Percentiles rank a stretch among this genome's conserved stretches.
Evolutionary conservation across 1,140 invertebrate species (phyloP).

Genomic region (Pissodes strobi): DNA sequence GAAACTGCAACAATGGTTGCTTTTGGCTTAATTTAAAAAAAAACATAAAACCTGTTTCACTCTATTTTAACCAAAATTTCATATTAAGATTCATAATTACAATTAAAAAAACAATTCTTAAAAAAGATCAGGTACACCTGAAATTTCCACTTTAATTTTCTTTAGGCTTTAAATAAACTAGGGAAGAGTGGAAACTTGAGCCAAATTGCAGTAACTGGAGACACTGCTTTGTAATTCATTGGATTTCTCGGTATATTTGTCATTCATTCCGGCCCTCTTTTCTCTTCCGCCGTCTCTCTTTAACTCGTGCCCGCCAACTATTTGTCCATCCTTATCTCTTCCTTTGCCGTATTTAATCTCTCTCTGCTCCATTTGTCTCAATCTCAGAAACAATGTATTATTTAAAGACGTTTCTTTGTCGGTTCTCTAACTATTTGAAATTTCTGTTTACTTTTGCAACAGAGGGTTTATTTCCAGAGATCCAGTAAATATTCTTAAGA

Average conservation of each 20-base stretch:
- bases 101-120: no score
- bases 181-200: constrained; percentile 45
- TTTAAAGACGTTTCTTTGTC: constrained; percentile 47
- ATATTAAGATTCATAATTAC: no score
- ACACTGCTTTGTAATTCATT: constrained; percentile 56
- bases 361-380: constrained; percentile 53
- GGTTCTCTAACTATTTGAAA: constrained; percentile 42
- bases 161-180: constrained; percentile 45
- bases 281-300: constrained; percentile 31
- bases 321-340: constrained; percentile 27
- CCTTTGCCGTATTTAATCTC: constrained; percentile 51
- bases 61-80: no score
- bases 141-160: constrained; percentile 51
- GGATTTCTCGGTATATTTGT: constrained; percentile 55
- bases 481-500: constrained; percentile 9
- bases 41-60: no score
- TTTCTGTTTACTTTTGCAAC: constrained; percentile 40
- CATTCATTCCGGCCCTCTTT: constrained; percentile 49
- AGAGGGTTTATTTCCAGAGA: background rate
- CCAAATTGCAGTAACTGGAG: constrained; percentile 53
- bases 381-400: constrained; percentile 54
- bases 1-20: no score
- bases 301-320: constrained; percentile 12
- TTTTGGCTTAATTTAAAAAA: no score
- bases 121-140: constrained; percentile 42